These are phyloP conservation scores for Parelbella ahira DNA, from an alignment of 2,888 invertebrate genomes.

Conservation along the genomic window DNA sequence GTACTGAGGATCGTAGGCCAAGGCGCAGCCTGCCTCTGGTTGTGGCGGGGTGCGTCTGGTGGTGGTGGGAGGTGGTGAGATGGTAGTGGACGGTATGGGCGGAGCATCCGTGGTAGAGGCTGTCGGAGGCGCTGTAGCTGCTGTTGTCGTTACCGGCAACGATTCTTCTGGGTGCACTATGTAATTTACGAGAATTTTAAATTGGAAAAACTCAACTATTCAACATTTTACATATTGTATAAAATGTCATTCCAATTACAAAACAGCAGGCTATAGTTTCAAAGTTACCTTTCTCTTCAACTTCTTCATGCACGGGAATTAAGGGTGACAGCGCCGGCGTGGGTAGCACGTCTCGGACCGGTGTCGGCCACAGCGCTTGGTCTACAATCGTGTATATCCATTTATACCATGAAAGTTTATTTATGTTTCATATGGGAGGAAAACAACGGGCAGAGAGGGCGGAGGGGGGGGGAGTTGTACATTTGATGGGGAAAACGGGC, in stretches of 20 bases:
- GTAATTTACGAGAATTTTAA: too few relatives aligned
- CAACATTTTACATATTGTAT: too few relatives aligned
- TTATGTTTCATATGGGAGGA: too few relatives aligned
- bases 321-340: constrained; percentile 35
- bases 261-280: too few relatives aligned
- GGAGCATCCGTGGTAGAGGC: constrained; percentile 28
- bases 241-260: too few relatives aligned
- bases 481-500: too few relatives aligned
- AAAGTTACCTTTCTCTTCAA: constrained; percentile 15
- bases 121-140: constrained; percentile 33
- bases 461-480: too few relatives aligned
- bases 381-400: too few relatives aligned
- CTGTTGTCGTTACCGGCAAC: too few relatives aligned
- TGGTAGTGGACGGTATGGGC: constrained; percentile 28
- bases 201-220: too few relatives aligned
- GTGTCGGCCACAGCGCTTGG: constrained; percentile 38
- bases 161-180: constrained; percentile 2
- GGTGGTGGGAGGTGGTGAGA: constrained; percentile 34
- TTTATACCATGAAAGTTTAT: too few relatives aligned
- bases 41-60: constrained; percentile 53
- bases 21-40: constrained; percentile 74
- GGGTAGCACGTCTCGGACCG: constrained; percentile 43
- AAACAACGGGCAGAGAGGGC: too few relatives aligned
- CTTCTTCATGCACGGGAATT: constrained; percentile 25
- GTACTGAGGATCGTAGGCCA: constrained; percentile 70